Evolutionary conservation across 2,113 vertebrate genomes (phyloP), one percentile per base, ranked within the genome.

Genomic region (Regulus satrapa): DNA sequence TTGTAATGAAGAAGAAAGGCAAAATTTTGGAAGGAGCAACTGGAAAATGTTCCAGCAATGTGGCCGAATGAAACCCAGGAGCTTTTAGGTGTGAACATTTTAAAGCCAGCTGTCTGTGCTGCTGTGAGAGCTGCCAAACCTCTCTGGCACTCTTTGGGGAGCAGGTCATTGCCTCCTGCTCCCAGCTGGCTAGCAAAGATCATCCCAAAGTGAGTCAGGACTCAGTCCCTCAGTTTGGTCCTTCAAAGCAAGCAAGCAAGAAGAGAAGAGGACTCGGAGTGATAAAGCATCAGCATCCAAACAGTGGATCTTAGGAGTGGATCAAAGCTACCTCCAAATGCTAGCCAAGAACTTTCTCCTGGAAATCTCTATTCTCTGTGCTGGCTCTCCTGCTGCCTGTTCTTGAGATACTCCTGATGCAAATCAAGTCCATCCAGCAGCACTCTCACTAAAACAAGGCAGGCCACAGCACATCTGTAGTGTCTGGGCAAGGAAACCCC

Each of bases 91-190:
- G 92, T 1, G 36, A 92, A 78, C 18, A 5, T 62, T 93, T 89
- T 61, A 71, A 91, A 92, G 75, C 24, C 84, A 94, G 86, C 85
- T 95, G 94, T 82, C 84, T 40, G 92, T 73, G 95, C 84, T 68
- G 69, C 87, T n/a, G 71, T 3, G 25, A 72, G 63, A 78, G 81
- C 85, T 86, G 93, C 93, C 92, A 96, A 86, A 93, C 43, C 79
- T 56, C 0, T 1, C 75, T 93, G 92, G 92, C 87, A 90, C 78
- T 63, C 89, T 41, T 25, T 0, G 12, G 87, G 61, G 89, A 95
- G 59, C 71, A 85, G 46, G 45, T 69, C 92, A 46, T 1, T 48
- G 90, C 82, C 80, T 92, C 85, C 92, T 80, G 81, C 82, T 93
- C 67, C 74, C 94, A 93, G 88, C 81, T 88, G 85, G 67, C 51